Evolutionary conservation across 2,113 vertebrate genomes (phyloP).

Genomic region (Ranitomeya imitator): DNA sequence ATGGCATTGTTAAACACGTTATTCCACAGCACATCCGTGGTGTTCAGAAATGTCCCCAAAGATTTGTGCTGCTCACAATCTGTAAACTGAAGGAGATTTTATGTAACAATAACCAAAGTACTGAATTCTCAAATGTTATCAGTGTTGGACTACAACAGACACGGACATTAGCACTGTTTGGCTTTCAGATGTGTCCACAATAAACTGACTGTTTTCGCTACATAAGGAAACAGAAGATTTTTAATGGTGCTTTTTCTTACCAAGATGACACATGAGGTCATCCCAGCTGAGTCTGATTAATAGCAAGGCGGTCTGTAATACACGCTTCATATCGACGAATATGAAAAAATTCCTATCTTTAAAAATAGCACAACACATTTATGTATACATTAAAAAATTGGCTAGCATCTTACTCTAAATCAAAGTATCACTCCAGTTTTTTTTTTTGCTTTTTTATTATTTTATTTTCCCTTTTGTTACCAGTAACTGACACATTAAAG

Average conservation of each 20-base stretch:
- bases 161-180: neutral
- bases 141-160: neutral
- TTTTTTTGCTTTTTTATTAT: too few species aligned
- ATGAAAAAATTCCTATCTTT: neutral
- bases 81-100: neutral
- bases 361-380: neutral
- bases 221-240: constrained; percentile 40
- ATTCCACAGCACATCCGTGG: too few species aligned
- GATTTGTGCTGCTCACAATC: neutral
- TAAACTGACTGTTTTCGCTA: neutral
- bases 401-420: neutral
- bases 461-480: too few species aligned
- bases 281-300: constrained; percentile 36
- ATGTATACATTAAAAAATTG: neutral
- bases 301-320: constrained; percentile 6
- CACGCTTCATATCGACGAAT: neutral
- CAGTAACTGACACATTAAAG: too few species aligned
- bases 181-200: constrained; percentile 30
- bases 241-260: constrained; percentile 22
- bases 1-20: too few species aligned
- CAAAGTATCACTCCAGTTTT: too few species aligned
- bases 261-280: constrained; percentile 24
- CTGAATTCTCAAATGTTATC: neutral
- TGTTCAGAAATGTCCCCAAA: too few species aligned
- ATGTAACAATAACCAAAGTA: neutral